Conservation (phyloP, 2,888 invertebrate species). For the Galeopsomyia nigrocyanea region DNA sequence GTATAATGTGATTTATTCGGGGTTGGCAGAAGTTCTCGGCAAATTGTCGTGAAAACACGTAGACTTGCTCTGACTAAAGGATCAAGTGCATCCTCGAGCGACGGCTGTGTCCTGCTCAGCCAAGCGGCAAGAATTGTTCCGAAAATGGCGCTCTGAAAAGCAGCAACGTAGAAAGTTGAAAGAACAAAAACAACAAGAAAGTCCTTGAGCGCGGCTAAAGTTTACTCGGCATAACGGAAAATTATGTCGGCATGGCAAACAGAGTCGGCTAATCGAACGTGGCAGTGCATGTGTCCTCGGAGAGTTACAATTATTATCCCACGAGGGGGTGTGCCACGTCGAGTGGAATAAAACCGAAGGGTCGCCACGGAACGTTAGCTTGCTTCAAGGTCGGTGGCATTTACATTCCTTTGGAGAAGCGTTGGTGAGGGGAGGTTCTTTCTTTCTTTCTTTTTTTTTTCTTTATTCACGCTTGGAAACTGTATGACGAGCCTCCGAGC, state of each 20-base stretch:
- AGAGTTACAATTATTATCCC: conserved; percentile 51
- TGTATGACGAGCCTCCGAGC: too few species aligned
- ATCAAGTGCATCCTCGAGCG: conserved; percentile 56
- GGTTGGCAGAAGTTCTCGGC: conserved; percentile 83
- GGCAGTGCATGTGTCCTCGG: conserved; percentile 31
- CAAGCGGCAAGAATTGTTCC: conserved; percentile 80
- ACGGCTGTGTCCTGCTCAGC: conserved; percentile 65
- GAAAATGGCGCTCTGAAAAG: conserved; percentile 73
- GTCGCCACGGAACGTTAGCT: background rate
- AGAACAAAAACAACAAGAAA: background rate
- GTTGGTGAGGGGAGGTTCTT: too few species aligned
- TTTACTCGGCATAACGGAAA: too few species aligned
- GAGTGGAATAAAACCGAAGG: conserved; percentile 55
- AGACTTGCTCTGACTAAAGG: conserved; percentile 78
- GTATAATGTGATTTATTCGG: conserved; percentile 93
- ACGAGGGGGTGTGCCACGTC: conserved; percentile 54
- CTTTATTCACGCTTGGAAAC: conserved; percentile 2
- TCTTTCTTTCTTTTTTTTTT: too few species aligned
- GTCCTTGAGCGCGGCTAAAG: background rate
- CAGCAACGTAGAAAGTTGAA: background rate
- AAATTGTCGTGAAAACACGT: conserved; percentile 76
- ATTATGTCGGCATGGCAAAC: too few species aligned
- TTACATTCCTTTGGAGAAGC: conserved; percentile 16
- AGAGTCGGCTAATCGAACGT: too few species aligned
- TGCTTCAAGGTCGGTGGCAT: conserved; percentile 1